phyloP scores from a whole-genome alignment of 2,797 vertebrate genomes.

The Hippoglossus hippoglossus region DNA sequence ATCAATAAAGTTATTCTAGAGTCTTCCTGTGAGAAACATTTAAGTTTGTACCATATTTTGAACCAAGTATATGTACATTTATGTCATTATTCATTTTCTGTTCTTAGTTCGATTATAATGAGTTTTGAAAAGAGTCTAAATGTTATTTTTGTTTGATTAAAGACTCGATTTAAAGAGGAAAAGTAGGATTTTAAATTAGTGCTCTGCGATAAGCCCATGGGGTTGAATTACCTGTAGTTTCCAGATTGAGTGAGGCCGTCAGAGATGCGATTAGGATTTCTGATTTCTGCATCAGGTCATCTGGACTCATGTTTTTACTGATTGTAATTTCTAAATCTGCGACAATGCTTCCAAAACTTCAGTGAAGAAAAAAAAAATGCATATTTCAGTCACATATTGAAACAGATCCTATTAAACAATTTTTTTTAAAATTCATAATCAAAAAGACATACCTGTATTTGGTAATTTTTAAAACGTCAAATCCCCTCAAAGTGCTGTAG shows the following conservation, averaged over 20 bases:
- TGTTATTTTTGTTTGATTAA: too few species aligned
- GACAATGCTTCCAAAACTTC: conserved; percentile 58
- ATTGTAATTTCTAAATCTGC: conserved; percentile 50
- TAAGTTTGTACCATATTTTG: too few species aligned
- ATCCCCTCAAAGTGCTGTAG: conserved; percentile 71
- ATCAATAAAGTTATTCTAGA: too few species aligned
- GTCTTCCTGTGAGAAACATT: too few species aligned
- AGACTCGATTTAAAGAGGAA: too few species aligned
- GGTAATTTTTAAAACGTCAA: conserved; percentile 55
- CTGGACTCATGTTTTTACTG: rapidly evolving
- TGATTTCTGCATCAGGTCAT: rapidly evolving
- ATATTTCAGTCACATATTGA: conserved; percentile 4
- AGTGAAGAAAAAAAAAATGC: not conserved
- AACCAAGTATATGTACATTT: too few species aligned
- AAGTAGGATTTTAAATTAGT: too few species aligned
- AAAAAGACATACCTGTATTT: conserved; percentile 58
- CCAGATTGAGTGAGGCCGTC: rapidly evolving
- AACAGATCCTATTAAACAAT: not conserved
- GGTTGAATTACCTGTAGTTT: conserved; percentile 58
- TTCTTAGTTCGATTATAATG: too few species aligned
- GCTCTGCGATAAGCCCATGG: too few species aligned
- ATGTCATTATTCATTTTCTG: too few species aligned
- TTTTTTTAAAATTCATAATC: not conserved
- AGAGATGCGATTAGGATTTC: rapidly evolving
- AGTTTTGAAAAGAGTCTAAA: too few species aligned